Evolutionary conservation across 2,113 vertebrate genomes (phyloP).

Genomic region (Mellivora capensis): DNA sequence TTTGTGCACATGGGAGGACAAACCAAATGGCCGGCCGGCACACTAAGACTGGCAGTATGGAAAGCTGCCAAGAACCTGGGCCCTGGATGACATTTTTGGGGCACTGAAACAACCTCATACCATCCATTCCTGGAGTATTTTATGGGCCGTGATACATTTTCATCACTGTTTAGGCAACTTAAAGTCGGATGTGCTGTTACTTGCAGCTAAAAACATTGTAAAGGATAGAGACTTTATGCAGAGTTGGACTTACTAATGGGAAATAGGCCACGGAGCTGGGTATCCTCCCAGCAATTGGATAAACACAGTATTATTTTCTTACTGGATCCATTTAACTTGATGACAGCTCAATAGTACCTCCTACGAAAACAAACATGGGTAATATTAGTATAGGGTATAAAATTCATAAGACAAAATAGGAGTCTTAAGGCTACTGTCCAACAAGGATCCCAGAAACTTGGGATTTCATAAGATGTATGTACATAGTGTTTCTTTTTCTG

Average conservation of each 20-base stretch:
- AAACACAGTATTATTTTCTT: neutral
- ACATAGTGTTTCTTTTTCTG: neutral
- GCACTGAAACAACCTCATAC: neutral
- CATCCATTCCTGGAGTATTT: neutral
- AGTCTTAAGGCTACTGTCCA: neutral
- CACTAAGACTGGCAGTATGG: neutral
- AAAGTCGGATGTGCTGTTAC: neutral
- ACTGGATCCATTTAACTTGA: neutral
- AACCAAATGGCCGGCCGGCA: neutral
- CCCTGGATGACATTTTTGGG: neutral
- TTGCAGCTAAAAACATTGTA: slow-evolving; percentile 19
- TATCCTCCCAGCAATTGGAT: neutral
- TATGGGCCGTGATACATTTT: neutral
- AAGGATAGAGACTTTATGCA: neutral
- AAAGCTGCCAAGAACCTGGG: neutral
- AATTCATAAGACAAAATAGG: neutral
- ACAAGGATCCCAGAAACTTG: neutral
- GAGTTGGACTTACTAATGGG: neutral
- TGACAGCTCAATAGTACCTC: slow-evolving; percentile 4
- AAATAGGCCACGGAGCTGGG: neutral
- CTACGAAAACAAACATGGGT: neutral
- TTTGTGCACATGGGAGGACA: neutral
- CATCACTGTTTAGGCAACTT: neutral
- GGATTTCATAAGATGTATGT: neutral
- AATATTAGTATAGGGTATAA: neutral